Evolutionary conservation across 2,888 invertebrate genomes (phyloP), one percentile per base, ranked within the genome.

Genomic region (Dilophus febrilis): DNA sequence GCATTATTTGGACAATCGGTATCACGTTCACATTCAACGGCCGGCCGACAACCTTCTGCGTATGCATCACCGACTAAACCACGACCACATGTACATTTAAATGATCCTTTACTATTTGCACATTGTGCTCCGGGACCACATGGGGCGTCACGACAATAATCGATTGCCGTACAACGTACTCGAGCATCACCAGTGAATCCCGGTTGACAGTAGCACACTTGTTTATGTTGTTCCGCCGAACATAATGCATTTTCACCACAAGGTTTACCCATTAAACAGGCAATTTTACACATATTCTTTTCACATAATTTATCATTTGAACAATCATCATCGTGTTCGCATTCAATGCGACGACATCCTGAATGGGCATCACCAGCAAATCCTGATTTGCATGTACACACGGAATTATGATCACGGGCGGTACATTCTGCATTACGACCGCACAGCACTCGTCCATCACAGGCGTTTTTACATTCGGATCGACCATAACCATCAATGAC

Each of bases 201-300:
- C 11, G 88, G 87, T 61, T 86, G 86, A 55, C 90, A 90, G 50
- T 82, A 80, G 54, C 82, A 82, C 1, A 74, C 70, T 56, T 81
- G 81, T 45, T 70, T 69, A 53, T 90, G 88, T 51, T 75, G 74
- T 57, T 86, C 83, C 2, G 86, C 80, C 1, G 85, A 80, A 54
- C 90, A 90, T 31, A 88, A 65, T 1, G 88, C 79, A 58, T 88
- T 86, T 39, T 75, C 74, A 1, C 86, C 87, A 52, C 90, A 90
- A 13, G 80, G 77, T 57, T 86, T 84, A n/a, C 75, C 68, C 4
- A 77, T 73, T 16, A 87, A 66, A 54, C 90, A 90, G 13, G 85
- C 83, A 44, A 85, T 84, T 65, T 85, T 84, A 55, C 90, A 90
- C 65, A 77, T 79, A 54, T 78, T 75, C 44, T 74, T 69, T 46